Conservation (phyloP, 2,888 invertebrate species). For the Abrostola tripartita region DNA sequence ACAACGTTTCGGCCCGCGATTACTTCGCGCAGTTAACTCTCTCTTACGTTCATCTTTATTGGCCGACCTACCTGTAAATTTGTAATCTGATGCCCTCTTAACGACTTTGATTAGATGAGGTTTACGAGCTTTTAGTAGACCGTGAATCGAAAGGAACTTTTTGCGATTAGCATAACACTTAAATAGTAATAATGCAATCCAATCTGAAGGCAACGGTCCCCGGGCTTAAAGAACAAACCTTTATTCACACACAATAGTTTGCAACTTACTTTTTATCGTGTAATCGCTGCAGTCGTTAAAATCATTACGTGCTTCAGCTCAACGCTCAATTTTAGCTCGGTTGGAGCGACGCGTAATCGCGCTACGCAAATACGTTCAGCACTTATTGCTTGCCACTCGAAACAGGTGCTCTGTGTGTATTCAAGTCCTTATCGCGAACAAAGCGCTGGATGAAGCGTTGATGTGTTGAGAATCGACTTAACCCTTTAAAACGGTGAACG, state of each 20-base stretch:
- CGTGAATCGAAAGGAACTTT: slow-evolving; percentile 58
- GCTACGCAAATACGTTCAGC: slow-evolving; percentile 85
- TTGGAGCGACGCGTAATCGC: slow-evolving; percentile 78
- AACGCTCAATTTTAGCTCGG: slow-evolving; percentile 65
- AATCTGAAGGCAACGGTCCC: slow-evolving; percentile 25
- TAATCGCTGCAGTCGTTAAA: slow-evolving; percentile 52
- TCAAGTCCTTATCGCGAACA: slow-evolving; percentile 77
- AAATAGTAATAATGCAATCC: slow-evolving; percentile 47
- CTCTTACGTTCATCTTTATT: slow-evolving; percentile 84
- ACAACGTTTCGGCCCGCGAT: slow-evolving; percentile 74
- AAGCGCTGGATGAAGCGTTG: slow-evolving; percentile 74
- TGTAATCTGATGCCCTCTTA: slow-evolving; percentile 76
- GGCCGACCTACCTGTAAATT: slow-evolving; percentile 82
- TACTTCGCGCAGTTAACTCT: slow-evolving; percentile 82
- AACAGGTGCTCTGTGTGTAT: slow-evolving; percentile 80
- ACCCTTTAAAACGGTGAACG: slow-evolving; percentile 48
- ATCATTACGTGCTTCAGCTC: slow-evolving; percentile 55
- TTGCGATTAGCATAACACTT: slow-evolving; percentile 47
- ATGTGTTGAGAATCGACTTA: slow-evolving; percentile 64
- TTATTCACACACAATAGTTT: slow-evolving; percentile 29
- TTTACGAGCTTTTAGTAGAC: slow-evolving; percentile 68
- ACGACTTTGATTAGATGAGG: slow-evolving; percentile 74
- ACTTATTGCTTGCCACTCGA: slow-evolving; percentile 81
- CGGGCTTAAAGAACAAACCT: slow-evolving; percentile 8
- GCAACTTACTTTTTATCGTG: slow-evolving; percentile 38